Conservation (phyloP, 2,113 vertebrate genomes). For the Coptodon rendalli region DNA sequence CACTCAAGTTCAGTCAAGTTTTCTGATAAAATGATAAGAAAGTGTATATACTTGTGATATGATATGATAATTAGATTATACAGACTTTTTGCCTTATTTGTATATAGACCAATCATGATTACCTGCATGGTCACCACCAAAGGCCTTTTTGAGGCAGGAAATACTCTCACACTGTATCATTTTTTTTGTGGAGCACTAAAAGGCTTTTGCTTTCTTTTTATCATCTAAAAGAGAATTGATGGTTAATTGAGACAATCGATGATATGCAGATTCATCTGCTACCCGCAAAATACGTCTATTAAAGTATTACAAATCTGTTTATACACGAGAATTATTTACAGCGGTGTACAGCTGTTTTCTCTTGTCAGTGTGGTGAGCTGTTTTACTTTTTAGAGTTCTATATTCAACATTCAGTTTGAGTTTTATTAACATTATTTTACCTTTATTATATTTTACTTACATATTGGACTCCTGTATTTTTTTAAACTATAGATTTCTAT, state of each 20-base stretch:
- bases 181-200: not conserved
- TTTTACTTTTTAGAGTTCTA: accelerated
- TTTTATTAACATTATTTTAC: not conserved
- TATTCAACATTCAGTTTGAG: not conserved
- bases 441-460: not conserved
- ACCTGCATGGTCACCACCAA: accelerated
- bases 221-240: accelerated
- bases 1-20: not conserved
- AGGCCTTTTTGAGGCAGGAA: not conserved
- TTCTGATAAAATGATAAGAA: not conserved
- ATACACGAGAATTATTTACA: not conserved
- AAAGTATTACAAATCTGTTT: not conserved
- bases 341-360: accelerated
- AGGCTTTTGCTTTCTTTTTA: not conserved
- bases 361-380: not conserved
- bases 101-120: not conserved
- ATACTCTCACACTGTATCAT: accelerated
- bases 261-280: not conserved
- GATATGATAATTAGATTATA: not conserved
- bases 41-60: not conserved
- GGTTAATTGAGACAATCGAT: not conserved
- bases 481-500: not conserved
- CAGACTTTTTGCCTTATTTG: not conserved
- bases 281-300: accelerated
- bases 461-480: not conserved